Evolutionary conservation across 2,797 vertebrate genomes (phyloP), one percentile per base, ranked within the genome.

Genomic region (Ispidina picta): DNA sequence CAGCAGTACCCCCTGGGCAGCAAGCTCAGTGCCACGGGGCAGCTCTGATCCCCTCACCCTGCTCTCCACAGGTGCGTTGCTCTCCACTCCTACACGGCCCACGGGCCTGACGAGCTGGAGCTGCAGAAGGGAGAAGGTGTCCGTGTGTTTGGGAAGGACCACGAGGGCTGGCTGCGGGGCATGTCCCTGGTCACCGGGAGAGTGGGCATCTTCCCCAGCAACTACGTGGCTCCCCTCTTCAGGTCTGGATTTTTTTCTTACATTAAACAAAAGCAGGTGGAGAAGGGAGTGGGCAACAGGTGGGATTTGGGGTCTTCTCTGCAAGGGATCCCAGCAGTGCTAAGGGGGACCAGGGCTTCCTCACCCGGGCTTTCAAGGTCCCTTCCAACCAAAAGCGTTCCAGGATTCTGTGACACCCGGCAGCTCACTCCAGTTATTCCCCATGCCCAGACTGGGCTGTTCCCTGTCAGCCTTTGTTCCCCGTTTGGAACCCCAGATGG

Each of bases 111-210:
- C 4, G 99, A 99, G 96, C 97, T 99, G 96, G 98, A 98, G 95
- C 97, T 99, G 92, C 98, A 98, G 94, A 99, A 98, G 96, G 99
- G 99, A 88, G 99, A 99, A 97, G 99, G 99, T 90, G 89, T 99
- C 86, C 98, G 98, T 17, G 98, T 99, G 41, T 98, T 99, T 10
- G 99, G 99, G 74, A 99, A 98, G 87, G 97, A 98, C 77, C 98
- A 98, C 9, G 98, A 99, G 5, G 99, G 99, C 63, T 99, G 99
- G 99, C 97, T 99, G 88, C 98, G 98, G 84, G 99, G 99, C 70
- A 94, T 99, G 91, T 99, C 99, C 15, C 97, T 99, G n/a, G 97
- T 98, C 95, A 99, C 98, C 0, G 99, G 99, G 37, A 98, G 98
- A 97, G 98, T 98, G 18, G 99, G 99, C 55, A 98, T 98, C 96